Evolutionary conservation across 2,888 invertebrate species (phyloP).

Genomic region (Maniola hyperantus): DNA sequence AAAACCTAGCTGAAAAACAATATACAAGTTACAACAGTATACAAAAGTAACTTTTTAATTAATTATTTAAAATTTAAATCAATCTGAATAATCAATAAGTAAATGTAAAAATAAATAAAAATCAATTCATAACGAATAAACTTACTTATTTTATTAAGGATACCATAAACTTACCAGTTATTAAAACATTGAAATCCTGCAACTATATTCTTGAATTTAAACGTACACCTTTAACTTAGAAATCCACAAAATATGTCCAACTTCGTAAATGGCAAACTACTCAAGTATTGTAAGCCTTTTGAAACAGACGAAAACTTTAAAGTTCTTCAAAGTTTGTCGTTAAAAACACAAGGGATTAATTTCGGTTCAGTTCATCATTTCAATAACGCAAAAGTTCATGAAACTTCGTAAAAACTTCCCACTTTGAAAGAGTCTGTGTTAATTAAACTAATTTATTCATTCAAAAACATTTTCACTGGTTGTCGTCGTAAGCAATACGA

Average conservation of each 20-base stretch:
- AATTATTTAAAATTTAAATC: too few species aligned
- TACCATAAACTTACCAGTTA: slow-evolving; percentile 12
- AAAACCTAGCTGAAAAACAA: too few species aligned
- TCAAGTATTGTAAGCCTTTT: slow-evolving; percentile 3
- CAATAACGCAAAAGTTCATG: slow-evolving; percentile 3
- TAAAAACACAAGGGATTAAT: slow-evolving; percentile 13
- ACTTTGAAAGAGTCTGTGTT: neutral
- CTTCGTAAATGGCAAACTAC: neutral
- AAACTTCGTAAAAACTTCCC: neutral
- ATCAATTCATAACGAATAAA: too few species aligned
- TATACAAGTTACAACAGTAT: too few species aligned
- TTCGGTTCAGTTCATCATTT: neutral
- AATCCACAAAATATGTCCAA: neutral
- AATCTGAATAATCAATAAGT: too few species aligned
- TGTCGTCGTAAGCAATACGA: slow-evolving; percentile 45
- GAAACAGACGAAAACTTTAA: slow-evolving; percentile 15
- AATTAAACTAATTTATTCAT: slow-evolving; percentile 18
- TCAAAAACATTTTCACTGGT: slow-evolving; percentile 22
- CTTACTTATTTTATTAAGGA: too few species aligned
- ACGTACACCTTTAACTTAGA: slow-evolving; percentile 1
- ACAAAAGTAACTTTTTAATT: too few species aligned
- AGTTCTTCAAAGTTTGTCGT: slow-evolving; percentile 18
- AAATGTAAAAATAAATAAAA: too few species aligned
- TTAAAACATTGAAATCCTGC: slow-evolving; percentile 11
- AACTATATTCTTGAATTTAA: neutral